phyloP scores from a whole-genome alignment of 2,113 vertebrate genomes.

The Emydocephalus ijimae region DNA sequence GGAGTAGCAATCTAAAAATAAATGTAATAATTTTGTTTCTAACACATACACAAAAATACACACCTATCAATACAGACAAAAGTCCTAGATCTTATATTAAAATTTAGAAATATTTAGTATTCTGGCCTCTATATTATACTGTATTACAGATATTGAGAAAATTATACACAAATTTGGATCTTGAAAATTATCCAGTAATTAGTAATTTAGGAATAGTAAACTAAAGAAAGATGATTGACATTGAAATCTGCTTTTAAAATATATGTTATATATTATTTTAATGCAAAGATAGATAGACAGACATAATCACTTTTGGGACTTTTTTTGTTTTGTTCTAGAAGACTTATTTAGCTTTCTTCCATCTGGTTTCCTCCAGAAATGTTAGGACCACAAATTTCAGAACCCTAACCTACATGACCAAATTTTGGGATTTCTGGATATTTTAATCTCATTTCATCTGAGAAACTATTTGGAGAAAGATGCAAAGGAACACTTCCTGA shows the following conservation, averaged over 20 bases:
- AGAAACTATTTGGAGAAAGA: background rate
- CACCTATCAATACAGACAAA: background rate
- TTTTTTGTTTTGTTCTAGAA: background rate
- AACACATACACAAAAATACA: background rate
- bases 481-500: background rate
- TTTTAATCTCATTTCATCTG: background rate
- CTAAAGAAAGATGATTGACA: conserved; percentile 48
- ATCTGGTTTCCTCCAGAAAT: background rate
- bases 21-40: background rate
- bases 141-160: conserved; percentile 25
- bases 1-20: background rate
- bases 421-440: background rate
- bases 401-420: background rate
- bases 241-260: conserved; percentile 45
- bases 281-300: background rate
- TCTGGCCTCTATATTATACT: background rate
- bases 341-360: background rate
- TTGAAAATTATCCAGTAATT: conserved; percentile 50
- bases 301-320: conserved; percentile 22
- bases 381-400: background rate
- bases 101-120: background rate
- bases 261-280: background rate
- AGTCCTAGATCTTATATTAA: background rate
- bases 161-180: conserved; percentile 44
- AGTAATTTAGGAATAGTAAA: conserved; percentile 46